A percentile compares a stretch with the other conserved stretches of the same genome.
Conservation (phyloP, 2,888 invertebrate genomes). For the Drosophila borborema region DNA sequence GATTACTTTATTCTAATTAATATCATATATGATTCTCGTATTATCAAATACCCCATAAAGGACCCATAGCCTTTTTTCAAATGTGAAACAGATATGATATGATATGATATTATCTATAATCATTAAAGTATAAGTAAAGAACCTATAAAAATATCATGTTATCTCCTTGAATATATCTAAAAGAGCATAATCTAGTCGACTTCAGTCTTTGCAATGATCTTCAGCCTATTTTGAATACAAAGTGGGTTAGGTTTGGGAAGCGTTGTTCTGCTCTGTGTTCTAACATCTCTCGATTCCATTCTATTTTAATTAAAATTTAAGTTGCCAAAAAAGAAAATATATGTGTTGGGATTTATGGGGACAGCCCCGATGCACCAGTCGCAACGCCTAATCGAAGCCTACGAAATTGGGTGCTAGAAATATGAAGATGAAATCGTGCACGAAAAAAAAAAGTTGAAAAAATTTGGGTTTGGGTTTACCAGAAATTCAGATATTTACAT, state of each 20-base stretch:
- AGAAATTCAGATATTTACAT: constrained; percentile 28
- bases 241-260: constrained; percentile 26
- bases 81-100: too few species aligned
- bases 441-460: not conserved
- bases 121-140: too few species aligned
- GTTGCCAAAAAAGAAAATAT: constrained; percentile 62
- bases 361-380: constrained; percentile 51
- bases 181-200: constrained; percentile 26
- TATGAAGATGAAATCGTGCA: constrained; percentile 36
- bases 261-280: constrained; percentile 8
- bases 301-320: constrained; percentile 76
- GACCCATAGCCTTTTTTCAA: too few species aligned
- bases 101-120: too few species aligned
- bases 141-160: not conserved
- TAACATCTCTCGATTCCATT: constrained; percentile 49
- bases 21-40: not conserved
- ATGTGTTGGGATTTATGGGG: constrained; percentile 70
- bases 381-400: constrained; percentile 48
- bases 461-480: constrained; percentile 22
- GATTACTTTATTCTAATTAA: not conserved
- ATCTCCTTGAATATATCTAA: not conserved
- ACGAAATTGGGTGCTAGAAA: constrained; percentile 56
- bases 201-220: not conserved
- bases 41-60: not conserved
- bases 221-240: constrained; percentile 10